Percentiles rank a stretch among this genome's conserved stretches.
Conservation (phyloP, 53 echinoderm and acorn worm genomes). For the Echinometra lucunter region DNA sequence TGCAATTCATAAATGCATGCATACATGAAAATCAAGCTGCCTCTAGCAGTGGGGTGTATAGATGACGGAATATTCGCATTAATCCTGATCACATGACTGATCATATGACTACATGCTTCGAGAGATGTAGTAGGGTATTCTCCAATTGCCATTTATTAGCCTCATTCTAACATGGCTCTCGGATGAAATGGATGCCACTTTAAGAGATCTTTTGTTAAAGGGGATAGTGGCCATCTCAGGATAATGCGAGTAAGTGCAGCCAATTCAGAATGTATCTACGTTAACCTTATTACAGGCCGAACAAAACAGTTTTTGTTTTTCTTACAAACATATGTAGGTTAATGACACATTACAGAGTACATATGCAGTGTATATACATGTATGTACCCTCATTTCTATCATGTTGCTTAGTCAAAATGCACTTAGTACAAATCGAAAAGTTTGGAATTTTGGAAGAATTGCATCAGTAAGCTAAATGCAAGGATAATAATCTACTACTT, state of each 20-base stretch:
- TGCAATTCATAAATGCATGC: not conserved
- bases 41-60: not conserved
- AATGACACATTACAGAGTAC: not conserved
- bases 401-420: not conserved
- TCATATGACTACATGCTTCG: not conserved
- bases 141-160: slow-evolving; percentile 21
- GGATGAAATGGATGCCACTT: not conserved
- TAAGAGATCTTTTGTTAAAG: not conserved
- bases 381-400: not conserved
- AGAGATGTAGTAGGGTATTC: not conserved
- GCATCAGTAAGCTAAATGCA: not conserved
- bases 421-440: not conserved
- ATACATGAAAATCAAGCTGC: not conserved
- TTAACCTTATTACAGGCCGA: not conserved
- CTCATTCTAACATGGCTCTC: not conserved
- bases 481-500: not conserved
- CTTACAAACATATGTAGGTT: not conserved
- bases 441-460: not conserved
- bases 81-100: slow-evolving; percentile 29
- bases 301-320: not conserved
- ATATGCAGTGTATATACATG: too few species aligned
- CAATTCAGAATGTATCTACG: not conserved
- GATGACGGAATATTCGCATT: not conserved
- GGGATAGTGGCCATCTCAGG: not conserved
- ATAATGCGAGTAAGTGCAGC: not conserved